phyloP scores from a whole-genome alignment of 2,797 vertebrate species.

The Mormyrus proboscirostris region DNA sequence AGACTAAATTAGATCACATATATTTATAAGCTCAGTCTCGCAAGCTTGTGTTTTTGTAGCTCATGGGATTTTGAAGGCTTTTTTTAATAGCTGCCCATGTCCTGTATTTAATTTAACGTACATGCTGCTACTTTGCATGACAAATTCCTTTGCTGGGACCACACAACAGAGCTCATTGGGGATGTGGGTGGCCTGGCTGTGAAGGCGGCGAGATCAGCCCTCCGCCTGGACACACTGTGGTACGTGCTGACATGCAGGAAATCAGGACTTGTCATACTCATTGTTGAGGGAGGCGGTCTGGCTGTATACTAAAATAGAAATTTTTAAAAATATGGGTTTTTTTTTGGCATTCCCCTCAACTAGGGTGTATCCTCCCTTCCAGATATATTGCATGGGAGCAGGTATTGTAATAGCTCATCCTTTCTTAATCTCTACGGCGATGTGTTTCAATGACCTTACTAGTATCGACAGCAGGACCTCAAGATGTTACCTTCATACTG shows the following conservation, averaged over 20 bases:
- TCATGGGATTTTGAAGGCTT: constrained; percentile 1
- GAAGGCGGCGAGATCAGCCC: constrained; percentile 67
- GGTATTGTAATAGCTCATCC: constrained; percentile 34
- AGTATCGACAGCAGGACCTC: neutral
- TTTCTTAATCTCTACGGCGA: neutral
- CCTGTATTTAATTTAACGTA: neutral
- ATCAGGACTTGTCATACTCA: constrained; percentile 58
- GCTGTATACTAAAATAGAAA: constrained; percentile 59
- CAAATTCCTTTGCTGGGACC: constrained; percentile 64
- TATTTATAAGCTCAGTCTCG: constrained; percentile 57
- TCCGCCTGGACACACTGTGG: constrained; percentile 66
- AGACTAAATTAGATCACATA: neutral
- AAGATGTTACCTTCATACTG: neutral
- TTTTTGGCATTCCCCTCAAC: constrained; percentile 58
- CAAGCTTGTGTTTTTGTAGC: constrained; percentile 57
- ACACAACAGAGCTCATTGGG: constrained; percentile 74
- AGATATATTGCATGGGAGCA: constrained; percentile 29
- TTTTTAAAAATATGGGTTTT: constrained; percentile 28
- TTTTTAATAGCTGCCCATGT: constrained; percentile 32
- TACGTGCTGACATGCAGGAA: constrained; percentile 71
- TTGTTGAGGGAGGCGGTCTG: constrained; percentile 51
- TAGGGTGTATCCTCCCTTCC: constrained; percentile 45
- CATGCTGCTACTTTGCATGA: constrained; percentile 51
- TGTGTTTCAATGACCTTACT: neutral
- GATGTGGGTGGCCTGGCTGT: constrained; percentile 60